Base-by-base conservation (phyloP, 2,888 invertebrate species). In the Trichogramma dendrolimi region DNA sequence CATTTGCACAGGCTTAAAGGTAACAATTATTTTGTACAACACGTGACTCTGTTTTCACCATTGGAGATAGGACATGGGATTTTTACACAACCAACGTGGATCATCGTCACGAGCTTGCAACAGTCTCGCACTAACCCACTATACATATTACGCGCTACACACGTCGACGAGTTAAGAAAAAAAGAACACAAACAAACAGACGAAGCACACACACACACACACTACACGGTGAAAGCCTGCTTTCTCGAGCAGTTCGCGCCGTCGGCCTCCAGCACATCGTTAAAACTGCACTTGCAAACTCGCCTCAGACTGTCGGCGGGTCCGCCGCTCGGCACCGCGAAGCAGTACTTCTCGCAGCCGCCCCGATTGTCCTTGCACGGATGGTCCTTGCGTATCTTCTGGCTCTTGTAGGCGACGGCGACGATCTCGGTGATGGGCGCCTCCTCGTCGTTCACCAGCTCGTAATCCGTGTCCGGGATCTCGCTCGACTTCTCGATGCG, bases 281-380 rank as follows among this genome's bases (percentile, higher is more conserved):
- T 60, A 40, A 58, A 65, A 40, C 65, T 62, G 48, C 65, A 65
- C 60, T 65, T 65, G 53, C 65, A 65, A 4, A 62, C 58, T 7
- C 65, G 43, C 43, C 43, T 58, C 6, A 65, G 46, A 6, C 44
- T 4, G 5, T 48, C 40, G 2, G 44, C 27, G 27, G 27, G 3
- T 4, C 43, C 53, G 14, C 38, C 11, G 2, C 47, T 7, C 0
- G 65, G 65, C 41, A 65, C 65, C 2, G 55, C 65, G 38, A 65
- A 55, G 39, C 65, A 65, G 7, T 58, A 65, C 49, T 65, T 65
- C 38, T 60, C 62, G 48, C 65, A 65, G 6, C 65, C 65, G 38
- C 62, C 65, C 38, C 55, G 39, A 49, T 27, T 40, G 8, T 55
- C 52, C 46, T 44, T 55, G 48, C 65, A 65, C n/a, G 65, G 65